Percentiles rank a stretch among this genome's conserved stretches.
Evolutionary conservation across 2,113 vertebrate species (phyloP).

Genomic region (Cisticola juncidis): DNA sequence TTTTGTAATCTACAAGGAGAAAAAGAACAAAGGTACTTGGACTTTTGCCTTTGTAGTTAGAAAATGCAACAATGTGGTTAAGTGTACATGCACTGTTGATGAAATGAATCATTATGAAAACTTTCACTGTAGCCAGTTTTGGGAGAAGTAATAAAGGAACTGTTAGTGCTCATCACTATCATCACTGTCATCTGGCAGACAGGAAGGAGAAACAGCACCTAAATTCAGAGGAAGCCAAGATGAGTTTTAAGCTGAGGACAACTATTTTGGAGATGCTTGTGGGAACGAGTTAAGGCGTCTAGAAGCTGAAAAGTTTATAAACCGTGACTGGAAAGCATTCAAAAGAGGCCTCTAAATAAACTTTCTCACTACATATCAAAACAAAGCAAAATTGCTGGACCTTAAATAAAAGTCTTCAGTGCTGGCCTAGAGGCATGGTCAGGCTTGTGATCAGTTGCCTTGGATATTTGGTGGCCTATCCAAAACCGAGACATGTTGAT

Average conservation of each 20-base stretch:
- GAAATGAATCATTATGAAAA: not conserved
- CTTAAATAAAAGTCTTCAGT: constrained; percentile 44
- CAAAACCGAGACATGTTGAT: not conserved
- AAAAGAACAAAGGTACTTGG: not conserved
- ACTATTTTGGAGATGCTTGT: not conserved
- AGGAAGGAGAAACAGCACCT: not conserved
- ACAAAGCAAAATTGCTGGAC: constrained; percentile 51
- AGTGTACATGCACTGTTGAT: not conserved
- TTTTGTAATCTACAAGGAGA: not conserved
- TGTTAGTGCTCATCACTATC: not conserved
- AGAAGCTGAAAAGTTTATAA: not conserved
- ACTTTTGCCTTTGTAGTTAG: not conserved
- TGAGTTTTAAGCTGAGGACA: not conserved
- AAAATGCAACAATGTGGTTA: not conserved
- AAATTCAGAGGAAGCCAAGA: not conserved
- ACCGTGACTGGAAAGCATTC: not conserved
- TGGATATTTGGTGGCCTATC: not conserved
- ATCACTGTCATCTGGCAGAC: not conserved
- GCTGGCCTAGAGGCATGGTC: constrained; percentile 25
- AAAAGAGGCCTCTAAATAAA: constrained; percentile 25
- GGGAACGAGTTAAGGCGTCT: not conserved
- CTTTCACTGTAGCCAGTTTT: not conserved
- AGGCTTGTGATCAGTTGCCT: constrained; percentile 25
- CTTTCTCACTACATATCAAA: not conserved
- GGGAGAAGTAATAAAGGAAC: not conserved